phyloP scores from a whole-genome alignment of 2,888 invertebrate genomes.

The Isoperla grammatica region DNA sequence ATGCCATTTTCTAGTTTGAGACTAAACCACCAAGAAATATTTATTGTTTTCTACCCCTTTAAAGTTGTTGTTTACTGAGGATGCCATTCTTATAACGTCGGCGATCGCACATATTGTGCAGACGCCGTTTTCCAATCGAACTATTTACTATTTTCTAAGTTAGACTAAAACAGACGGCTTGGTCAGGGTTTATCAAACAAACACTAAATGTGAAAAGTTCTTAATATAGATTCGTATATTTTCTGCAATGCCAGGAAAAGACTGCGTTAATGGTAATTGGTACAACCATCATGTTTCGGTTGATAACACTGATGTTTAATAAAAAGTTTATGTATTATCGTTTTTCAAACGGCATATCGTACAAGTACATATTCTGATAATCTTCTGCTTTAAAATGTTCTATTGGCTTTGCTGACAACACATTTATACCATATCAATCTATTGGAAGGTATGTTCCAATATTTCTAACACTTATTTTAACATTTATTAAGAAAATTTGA shows the following conservation, averaged over 20 bases:
- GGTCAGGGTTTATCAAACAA: not conserved
- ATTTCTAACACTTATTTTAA: too few species aligned
- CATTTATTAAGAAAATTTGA: too few species aligned
- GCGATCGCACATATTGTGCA: not conserved
- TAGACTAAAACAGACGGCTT: not conserved
- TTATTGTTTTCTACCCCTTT: not conserved
- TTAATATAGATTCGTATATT: not conserved
- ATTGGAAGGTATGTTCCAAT: too few species aligned
- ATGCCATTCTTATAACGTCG: not conserved
- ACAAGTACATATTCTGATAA: too few species aligned
- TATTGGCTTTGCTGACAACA: too few species aligned
- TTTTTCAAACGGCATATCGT: too few species aligned
- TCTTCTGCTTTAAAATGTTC: too few species aligned
- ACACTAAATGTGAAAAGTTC: not conserved
- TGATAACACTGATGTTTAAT: not conserved
- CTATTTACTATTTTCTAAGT: conserved; percentile 2
- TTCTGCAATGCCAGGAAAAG: too few species aligned
- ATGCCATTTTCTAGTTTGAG: conserved; percentile 11
- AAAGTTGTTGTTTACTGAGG: not conserved
- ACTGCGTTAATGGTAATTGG: not conserved
- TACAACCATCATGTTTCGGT: not conserved
- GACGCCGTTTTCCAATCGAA: not conserved
- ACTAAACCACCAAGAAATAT: not conserved
- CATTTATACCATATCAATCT: too few species aligned
- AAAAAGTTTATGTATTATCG: not conserved